Percentiles rank a stretch among this genome's conserved stretches.
Conservation (phyloP, 2,888 invertebrate genomes). For the Chironomus tentans region DNA sequence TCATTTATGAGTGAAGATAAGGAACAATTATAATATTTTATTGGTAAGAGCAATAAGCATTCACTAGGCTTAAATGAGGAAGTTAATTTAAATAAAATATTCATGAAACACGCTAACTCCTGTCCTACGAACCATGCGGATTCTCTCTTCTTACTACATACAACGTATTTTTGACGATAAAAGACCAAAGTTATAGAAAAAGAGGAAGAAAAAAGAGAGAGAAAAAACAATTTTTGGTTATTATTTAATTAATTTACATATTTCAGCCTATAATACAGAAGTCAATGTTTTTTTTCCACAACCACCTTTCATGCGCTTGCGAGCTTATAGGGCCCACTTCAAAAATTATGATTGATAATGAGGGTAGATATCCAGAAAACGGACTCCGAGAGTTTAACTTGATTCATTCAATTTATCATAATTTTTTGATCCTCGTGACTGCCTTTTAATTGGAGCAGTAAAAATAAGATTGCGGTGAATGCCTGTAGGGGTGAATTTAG, state of each 20-base stretch:
- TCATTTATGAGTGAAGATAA: conserved; percentile 26
- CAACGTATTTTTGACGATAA: background rate
- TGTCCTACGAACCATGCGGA: background rate
- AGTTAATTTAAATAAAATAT: conserved; percentile 27
- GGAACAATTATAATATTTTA: conserved; percentile 27
- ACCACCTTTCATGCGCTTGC: background rate
- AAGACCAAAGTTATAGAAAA: background rate
- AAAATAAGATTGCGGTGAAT: background rate
- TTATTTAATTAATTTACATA: conserved; percentile 27
- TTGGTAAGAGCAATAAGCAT: conserved; percentile 5
- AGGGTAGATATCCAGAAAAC: conserved; percentile 16
- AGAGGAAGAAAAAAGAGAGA: background rate
- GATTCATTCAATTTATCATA: conserved; percentile 23
- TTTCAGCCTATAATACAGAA: background rate
- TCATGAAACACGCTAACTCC: conserved; percentile 21
- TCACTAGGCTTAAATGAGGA: conserved; percentile 24
- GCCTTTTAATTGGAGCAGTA: conserved; percentile 20
- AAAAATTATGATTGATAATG: conserved; percentile 27
- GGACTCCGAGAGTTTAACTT: background rate
- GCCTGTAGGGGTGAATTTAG: background rate
- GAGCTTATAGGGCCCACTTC: background rate
- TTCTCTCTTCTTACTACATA: background rate
- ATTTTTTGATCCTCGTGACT: conserved; percentile 22
- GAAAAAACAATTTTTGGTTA: conserved; percentile 23
- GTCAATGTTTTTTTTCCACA: background rate